Evolutionary conservation across 2,113 vertebrate genomes (phyloP).

Genomic region (Cardinalis cardinalis): DNA sequence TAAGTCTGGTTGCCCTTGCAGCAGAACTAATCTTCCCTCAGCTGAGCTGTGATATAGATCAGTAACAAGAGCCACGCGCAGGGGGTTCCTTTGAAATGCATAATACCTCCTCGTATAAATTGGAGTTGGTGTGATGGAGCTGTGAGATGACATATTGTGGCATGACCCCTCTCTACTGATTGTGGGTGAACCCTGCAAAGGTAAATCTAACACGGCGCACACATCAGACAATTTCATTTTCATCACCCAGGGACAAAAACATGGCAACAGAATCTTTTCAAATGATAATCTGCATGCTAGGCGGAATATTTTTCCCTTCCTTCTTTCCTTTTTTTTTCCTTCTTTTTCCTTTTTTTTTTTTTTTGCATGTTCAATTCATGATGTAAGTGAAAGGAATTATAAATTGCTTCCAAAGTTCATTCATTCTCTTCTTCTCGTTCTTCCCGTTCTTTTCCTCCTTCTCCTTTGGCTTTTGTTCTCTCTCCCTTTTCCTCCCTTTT

Average conservation of each 20-base stretch:
- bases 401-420: constrained; percentile 55
- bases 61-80: constrained; percentile 75
- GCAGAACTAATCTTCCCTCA: constrained; percentile 79
- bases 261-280: constrained; percentile 81
- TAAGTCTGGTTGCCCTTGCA: constrained; percentile 75
- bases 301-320: constrained; percentile 60
- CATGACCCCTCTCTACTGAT: constrained; percentile 76
- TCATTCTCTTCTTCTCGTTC: constrained; percentile 6
- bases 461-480: constrained; percentile 28
- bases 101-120: constrained; percentile 78
- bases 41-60: constrained; percentile 78
- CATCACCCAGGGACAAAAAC: constrained; percentile 77
- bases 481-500: background rate
- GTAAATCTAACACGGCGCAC: constrained; percentile 76
- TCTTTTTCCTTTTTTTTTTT: background rate
- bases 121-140: constrained; percentile 76
- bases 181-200: constrained; percentile 75
- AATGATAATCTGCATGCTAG: constrained; percentile 79
- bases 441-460: background rate
- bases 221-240: constrained; percentile 88
- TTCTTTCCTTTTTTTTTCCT: background rate
- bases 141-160: constrained; percentile 80
- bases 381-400: constrained; percentile 45
- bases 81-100: constrained; percentile 85
- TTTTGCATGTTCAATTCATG: constrained; percentile 30